Base-by-base conservation (phyloP, 2,113 vertebrate species). In the Alethe castanea region DNA sequence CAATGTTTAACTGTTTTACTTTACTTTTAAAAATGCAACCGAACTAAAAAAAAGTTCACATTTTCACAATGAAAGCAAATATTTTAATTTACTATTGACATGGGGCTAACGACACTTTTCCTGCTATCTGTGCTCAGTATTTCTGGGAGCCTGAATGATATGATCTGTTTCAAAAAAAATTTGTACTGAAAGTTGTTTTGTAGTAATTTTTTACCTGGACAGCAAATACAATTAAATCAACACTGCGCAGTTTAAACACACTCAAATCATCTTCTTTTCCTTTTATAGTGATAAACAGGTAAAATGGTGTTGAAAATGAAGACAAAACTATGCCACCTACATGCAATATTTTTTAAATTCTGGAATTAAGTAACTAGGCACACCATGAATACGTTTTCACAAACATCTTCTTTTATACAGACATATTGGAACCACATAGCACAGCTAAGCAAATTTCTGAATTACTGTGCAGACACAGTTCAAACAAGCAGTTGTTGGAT, bases 361-460 rank as follows among this genome's bases (percentile, higher is more conserved):
- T 65, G 42, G 28, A 77, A 61, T 56, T 69, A 40, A 82, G 16
- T 66, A 70, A 78, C 6, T 26, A 73, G 10, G 26, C 38, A 10
- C 28, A 61, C 19, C 5, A 1, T 2, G 5, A 2, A 2, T 11
- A 14, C 9, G 23, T 25, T 65, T 79, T 17, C 47, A 79, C 3
- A 79, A 50, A 38, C 5, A n/a, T 22, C 9, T 19, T 47, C 12
- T 29, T 57, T 36, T 44, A 62, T 70, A 81, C 2, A 8, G 31
- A 33, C 36, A 53, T 53, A 76, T 0, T 24, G 23, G 70, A 92
- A 80, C 14, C 15, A 23, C 71, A 67, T 0, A 76, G 35, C 40
- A 26, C 8, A 72, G 33, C 23, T 44, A 48, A 59, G 47, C 45
- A 57, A 48, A 66, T 44, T 70, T 61, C 79, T 7, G 3, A 90